These are phyloP conservation scores for Philereme vetulata DNA, from an alignment of 2,888 invertebrate species.

Conservation along the genomic window DNA sequence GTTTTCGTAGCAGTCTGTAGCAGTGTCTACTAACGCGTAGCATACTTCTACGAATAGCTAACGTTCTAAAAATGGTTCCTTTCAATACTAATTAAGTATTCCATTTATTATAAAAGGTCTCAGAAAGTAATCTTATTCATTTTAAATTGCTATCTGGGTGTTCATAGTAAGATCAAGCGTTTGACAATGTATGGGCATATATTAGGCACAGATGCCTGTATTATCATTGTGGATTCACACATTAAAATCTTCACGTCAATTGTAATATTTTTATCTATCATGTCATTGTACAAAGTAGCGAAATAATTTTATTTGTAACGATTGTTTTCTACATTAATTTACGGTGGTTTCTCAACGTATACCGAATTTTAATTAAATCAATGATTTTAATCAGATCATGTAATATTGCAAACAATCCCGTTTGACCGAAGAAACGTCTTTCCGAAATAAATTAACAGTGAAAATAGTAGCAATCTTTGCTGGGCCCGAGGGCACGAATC, in stretches of 20 bases:
- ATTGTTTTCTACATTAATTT: slow-evolving; percentile 4
- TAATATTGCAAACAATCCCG: slow-evolving; percentile 36
- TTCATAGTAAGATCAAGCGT: not conserved
- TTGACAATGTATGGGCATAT: not conserved
- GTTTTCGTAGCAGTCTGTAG: slow-evolving; percentile 2
- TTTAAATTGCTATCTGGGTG: not conserved
- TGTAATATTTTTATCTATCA: not conserved
- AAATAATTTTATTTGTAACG: not conserved
- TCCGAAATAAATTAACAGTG: slow-evolving; percentile 43
- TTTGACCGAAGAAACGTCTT: slow-evolving; percentile 37
- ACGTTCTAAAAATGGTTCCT: no score
- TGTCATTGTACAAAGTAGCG: no score
- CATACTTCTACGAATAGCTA: no score
- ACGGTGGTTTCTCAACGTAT: slow-evolving; percentile 7
- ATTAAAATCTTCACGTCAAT: not conserved
- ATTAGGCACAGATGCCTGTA: not conserved
- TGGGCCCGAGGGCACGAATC: slow-evolving; percentile 29
- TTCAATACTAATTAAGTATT: no score
- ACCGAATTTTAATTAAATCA: slow-evolving; percentile 45
- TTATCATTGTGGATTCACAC: not conserved
- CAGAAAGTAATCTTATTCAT: no score
- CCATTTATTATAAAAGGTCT: no score
- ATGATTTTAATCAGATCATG: slow-evolving; percentile 50
- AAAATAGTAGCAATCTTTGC: slow-evolving; percentile 38
- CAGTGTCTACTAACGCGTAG: not conserved